Percentiles rank a stretch among this genome's conserved stretches.
phyloP scores from a whole-genome alignment of 2,113 vertebrate genomes.

The Aviceda subcristata region DNA sequence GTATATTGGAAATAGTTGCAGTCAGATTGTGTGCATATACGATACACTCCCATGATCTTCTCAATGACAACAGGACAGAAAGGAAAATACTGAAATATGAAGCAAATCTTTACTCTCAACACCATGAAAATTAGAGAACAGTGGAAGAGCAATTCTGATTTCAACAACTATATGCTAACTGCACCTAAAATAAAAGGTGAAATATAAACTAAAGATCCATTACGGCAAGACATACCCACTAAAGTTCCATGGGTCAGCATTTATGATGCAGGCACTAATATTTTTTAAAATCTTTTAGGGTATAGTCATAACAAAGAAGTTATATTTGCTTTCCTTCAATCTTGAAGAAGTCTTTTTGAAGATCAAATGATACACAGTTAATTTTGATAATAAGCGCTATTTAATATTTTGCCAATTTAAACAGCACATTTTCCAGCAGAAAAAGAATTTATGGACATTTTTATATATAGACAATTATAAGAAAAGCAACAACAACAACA shows the following conservation, averaged over 20 bases:
- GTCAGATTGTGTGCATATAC: background rate
- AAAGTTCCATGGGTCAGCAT: background rate
- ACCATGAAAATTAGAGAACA: background rate
- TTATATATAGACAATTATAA: background rate
- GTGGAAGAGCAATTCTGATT: background rate
- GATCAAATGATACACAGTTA: background rate
- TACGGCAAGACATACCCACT: background rate
- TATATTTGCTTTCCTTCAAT: background rate
- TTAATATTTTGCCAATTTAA: background rate
- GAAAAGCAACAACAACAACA: background rate
- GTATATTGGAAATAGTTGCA: background rate
- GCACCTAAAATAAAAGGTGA: background rate
- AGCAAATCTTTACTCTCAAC: background rate
- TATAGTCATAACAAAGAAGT: background rate
- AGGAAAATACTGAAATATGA: background rate
- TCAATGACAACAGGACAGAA: background rate
- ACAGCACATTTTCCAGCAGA: background rate
- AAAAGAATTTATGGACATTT: background rate
- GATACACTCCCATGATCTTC: background rate
- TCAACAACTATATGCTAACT: background rate
- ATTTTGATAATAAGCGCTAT: background rate
- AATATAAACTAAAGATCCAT: background rate
- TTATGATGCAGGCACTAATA: background rate
- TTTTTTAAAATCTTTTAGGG: background rate
- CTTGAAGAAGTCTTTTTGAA: background rate